Conservation (phyloP, 1,140 invertebrate species). For the Drosophila triauraria region DNA sequence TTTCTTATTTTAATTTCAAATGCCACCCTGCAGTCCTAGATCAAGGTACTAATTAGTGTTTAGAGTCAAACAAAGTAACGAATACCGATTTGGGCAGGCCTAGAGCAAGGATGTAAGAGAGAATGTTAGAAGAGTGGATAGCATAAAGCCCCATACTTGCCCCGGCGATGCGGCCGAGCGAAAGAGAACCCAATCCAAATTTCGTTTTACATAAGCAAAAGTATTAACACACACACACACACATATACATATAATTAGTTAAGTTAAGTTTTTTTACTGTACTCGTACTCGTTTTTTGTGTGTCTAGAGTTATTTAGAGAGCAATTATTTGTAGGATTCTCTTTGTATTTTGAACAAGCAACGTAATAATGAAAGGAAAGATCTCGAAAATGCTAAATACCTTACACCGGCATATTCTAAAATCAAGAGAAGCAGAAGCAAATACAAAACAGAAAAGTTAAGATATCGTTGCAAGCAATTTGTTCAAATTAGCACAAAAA, state of each 20-base stretch:
- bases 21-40: neutral
- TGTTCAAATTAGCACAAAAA: slow-evolving; percentile 66
- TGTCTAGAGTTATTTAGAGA: slow-evolving; percentile 20
- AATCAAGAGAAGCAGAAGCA: slow-evolving; percentile 7
- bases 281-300: slow-evolving; percentile 40
- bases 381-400: slow-evolving; percentile 66
- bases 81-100: slow-evolving; percentile 17
- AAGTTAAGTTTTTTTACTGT: slow-evolving; percentile 36
- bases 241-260: slow-evolving; percentile 35
- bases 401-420: slow-evolving; percentile 10
- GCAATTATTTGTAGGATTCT: slow-evolving; percentile 48
- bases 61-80: neutral
- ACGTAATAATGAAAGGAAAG: slow-evolving; percentile 53
- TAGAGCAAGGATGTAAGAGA: slow-evolving; percentile 14
- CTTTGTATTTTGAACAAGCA: slow-evolving; percentile 51
- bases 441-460: slow-evolving; percentile 13
- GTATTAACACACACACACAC: slow-evolving; percentile 28
- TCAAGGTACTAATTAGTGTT: slow-evolving; percentile 1
- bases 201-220: slow-evolving; percentile 45
- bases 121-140: neutral
- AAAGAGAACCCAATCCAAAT: slow-evolving; percentile 17
- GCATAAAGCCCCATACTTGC: slow-evolving; percentile 34
- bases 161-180: slow-evolving; percentile 4
- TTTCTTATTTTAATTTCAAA: neutral
- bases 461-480: slow-evolving; percentile 45